Base-by-base conservation (phyloP, 2,797 vertebrate species). In the Poecilia wingei region DNA sequence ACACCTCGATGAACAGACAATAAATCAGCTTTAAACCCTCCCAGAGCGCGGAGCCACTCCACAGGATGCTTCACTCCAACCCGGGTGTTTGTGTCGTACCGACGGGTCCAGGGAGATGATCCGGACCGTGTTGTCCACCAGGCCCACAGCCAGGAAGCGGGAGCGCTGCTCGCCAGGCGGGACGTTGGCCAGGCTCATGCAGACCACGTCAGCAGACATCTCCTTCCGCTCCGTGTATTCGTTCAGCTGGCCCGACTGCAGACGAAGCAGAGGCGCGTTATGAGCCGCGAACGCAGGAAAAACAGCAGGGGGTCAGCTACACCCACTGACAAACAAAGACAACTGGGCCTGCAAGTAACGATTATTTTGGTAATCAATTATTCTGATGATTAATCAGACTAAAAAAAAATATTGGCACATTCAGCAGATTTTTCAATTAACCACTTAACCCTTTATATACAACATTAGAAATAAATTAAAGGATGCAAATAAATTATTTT, bases 201-300 rank as follows among this genome's bases (percentile, higher is more conserved):
- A 99, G 3, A 99, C 98, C 0, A 99, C 98, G 0, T 99, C 98
- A 0, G 98, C 98, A 0, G 98, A 99, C 98, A 99, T 99, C 93
- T 99, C 98, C 86, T 99, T 99, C 72, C 98, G 95, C 87, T 99
- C 98, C 0, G 98, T 99, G 94, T 99, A 99, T 85, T 99, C 98
- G 0, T 99, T 99, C 87, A 99, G 93, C 91, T 99, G 98, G 20
- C 98, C 98, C 0, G 98, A 99, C 98, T 99, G 69, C 0, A 20
- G 51, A 16, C 20, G 80, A 51, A 20, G 72, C 75, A 1, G 74
- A 4, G 36, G 7, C 28, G 14, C 2, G 31, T 79, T 33, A 86
- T 0, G 3, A 55, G 53, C n/a, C 10, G 3, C 4, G 4, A 57
- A n/a, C 10, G 25, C 25, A 28, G 1, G 43, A 13, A 46, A 46